Conservation (phyloP, 1,140 invertebrate species). For the Agrilus planipennis region DNA sequence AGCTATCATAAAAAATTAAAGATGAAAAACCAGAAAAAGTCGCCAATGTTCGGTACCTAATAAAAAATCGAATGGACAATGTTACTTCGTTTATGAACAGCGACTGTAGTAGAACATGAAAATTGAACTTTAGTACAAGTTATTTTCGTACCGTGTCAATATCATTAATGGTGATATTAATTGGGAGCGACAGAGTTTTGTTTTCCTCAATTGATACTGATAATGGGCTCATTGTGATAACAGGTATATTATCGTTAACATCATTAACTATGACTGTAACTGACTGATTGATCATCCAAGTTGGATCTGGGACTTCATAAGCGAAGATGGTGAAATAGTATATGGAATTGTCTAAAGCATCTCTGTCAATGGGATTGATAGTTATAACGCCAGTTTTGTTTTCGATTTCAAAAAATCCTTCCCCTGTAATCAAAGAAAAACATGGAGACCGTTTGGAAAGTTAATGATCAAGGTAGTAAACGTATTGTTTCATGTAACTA, state of each 20-base stretch:
- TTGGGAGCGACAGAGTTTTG: background rate
- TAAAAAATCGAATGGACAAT: too few relatives aligned
- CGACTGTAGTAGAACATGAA: too few relatives aligned
- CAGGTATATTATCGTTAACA: conserved; percentile 5
- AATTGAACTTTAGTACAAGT: too few relatives aligned
- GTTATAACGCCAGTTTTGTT: background rate
- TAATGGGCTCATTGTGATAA: background rate
- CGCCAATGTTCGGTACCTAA: too few relatives aligned
- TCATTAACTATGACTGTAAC: conserved; percentile 8
- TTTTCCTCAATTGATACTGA: conserved; percentile 3
- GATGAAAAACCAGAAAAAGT: too few relatives aligned
- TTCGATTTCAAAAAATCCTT: background rate
- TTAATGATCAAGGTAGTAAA: background rate
- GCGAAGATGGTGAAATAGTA: conserved; percentile 4
- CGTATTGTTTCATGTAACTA: background rate
- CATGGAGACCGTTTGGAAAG: background rate
- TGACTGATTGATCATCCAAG: background rate
- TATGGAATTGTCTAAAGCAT: conserved; percentile 1
- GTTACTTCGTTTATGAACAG: too few relatives aligned
- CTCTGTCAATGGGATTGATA: conserved; percentile 3
- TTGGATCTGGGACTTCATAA: conserved; percentile 3
- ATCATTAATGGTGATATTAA: conserved; percentile 1
- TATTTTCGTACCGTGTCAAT: conserved; percentile 4
- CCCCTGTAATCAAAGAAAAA: conserved; percentile 5
- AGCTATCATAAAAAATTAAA: too few relatives aligned